These are phyloP conservation scores for Mola mola DNA, from an alignment of 2,113 vertebrate species.

Conservation along the genomic window DNA sequence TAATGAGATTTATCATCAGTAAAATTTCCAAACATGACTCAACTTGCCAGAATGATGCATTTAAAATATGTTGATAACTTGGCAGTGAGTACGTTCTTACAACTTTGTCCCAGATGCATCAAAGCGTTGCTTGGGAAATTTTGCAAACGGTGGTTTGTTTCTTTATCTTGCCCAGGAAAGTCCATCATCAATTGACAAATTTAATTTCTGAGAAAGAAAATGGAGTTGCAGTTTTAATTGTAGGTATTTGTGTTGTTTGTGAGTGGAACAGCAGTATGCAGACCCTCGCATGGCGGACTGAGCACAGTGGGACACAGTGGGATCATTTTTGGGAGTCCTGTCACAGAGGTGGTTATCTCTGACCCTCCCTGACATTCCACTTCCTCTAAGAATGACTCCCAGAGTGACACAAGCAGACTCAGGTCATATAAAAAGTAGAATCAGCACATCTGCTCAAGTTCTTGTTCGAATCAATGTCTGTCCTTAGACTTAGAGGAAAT, in stretches of 20 bases:
- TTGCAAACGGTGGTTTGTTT: neutral
- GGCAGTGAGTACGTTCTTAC: neutral
- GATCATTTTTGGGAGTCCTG: slow-evolving; percentile 40
- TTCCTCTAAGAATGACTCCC: slow-evolving; percentile 82
- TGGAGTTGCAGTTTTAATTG: too few species aligned
- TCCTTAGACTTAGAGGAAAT: too few species aligned
- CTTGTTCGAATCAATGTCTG: too few species aligned
- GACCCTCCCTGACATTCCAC: slow-evolving; percentile 81
- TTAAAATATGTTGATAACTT: neutral
- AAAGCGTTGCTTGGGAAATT: neutral
- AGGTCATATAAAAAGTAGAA: slow-evolving; percentile 19
- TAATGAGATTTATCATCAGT: neutral
- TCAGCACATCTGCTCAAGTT: too few species aligned
- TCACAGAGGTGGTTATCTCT: slow-evolving; percentile 42
- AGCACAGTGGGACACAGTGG: slow-evolving; percentile 75
- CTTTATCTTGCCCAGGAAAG: neutral
- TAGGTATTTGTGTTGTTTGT: too few species aligned
- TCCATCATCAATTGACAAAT: too few species aligned
- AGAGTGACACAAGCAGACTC: slow-evolving; percentile 39
- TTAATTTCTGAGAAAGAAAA: neutral
- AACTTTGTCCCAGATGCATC: neutral
- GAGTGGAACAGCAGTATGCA: neutral
- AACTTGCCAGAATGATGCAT: neutral
- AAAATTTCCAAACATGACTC: neutral
- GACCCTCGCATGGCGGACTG: slow-evolving; percentile 49